Evolutionary conservation across 1,140 invertebrate species (phyloP), one percentile per base, ranked within the genome.

Genomic region (Cydia pomonella): DNA sequence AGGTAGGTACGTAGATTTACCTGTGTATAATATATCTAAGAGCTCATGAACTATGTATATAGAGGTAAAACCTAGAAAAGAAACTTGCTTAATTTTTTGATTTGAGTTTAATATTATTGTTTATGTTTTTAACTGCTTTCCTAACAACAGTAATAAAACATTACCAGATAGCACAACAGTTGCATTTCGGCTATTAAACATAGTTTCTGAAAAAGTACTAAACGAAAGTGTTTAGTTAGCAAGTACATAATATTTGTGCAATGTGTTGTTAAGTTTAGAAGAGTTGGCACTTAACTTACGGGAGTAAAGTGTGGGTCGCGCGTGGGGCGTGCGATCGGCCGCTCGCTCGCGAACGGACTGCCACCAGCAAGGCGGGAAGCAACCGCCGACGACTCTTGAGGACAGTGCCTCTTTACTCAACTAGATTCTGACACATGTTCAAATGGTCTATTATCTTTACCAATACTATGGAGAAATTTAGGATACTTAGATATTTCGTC

Each of bases 241-340:
- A 10, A 23, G 10, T 59, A n/a, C n/a, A n/a, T n/a, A 12, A 23
- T 23, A 76, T 73, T 50, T 78, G 80, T 83, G 80, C 79, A 78
- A 79, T 76, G 73, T 79, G 73, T 69, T 66, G 73, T 73, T 50
- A 71, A 72, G 53, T 33, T 62, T 63, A 38, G 29, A 59, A 63
- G 53, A 63, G 76, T 59, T 80, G 73, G 77, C 80, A 77, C 80
- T 75, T 64, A 80, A 84, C 82, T 84, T 84, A 84, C 82, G 79
- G 73, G 63, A 50, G 44, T 66, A 53, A 9, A 25, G 53, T 29
- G 50, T 73, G 71, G 7, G 18, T 44, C 66, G 79, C 78, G 79
- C 77, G 27, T 62, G n/a, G 29, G 18, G 53, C 78, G 79, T 78
- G 81, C 83, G 79, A n/a, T 59, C 66, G 72, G 73, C 50, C 79